Percentiles rank a stretch among this genome's conserved stretches.
These are phyloP conservation scores for Cydia amplana DNA, from an alignment of 1,140 invertebrate genomes.

Conservation along the genomic window DNA sequence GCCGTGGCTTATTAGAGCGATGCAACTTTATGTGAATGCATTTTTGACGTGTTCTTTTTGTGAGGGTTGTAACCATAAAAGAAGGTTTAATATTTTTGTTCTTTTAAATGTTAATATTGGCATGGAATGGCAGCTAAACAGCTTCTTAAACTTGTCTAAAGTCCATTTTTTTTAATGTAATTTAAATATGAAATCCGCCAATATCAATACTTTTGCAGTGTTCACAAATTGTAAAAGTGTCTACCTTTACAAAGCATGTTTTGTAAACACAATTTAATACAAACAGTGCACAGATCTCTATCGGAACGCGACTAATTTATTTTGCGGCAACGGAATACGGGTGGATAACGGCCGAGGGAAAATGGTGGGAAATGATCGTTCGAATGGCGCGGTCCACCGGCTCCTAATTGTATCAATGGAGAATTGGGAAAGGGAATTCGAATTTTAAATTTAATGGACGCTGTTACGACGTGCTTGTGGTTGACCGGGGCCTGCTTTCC, in stretches of 20 bases:
- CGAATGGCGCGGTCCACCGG: conserved; percentile 27
- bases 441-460: conserved; percentile 15
- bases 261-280: not conserved
- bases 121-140: not conserved
- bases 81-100: not conserved
- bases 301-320: conserved; percentile 41
- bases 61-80: not conserved
- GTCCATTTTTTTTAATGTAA: too few relatives aligned
- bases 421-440: conserved; percentile 24
- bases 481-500: not conserved
- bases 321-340: conserved; percentile 37
- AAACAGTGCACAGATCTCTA: conserved; percentile 35
- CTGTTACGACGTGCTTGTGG: conserved; percentile 1
- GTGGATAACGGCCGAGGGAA: conserved; percentile 36
- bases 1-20: not conserved
- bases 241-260: too few relatives aligned
- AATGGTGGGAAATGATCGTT: conserved; percentile 40
- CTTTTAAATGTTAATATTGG: not conserved
- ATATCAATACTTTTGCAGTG: too few relatives aligned
- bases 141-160: too few relatives aligned
- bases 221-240: too few relatives aligned
- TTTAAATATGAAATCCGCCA: too few relatives aligned
- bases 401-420: conserved; percentile 9
- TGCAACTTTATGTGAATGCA: not conserved
- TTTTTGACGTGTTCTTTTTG: not conserved